Base-by-base conservation (phyloP, 1,140 invertebrate genomes). In the Branchinecta lynchi region DNA sequence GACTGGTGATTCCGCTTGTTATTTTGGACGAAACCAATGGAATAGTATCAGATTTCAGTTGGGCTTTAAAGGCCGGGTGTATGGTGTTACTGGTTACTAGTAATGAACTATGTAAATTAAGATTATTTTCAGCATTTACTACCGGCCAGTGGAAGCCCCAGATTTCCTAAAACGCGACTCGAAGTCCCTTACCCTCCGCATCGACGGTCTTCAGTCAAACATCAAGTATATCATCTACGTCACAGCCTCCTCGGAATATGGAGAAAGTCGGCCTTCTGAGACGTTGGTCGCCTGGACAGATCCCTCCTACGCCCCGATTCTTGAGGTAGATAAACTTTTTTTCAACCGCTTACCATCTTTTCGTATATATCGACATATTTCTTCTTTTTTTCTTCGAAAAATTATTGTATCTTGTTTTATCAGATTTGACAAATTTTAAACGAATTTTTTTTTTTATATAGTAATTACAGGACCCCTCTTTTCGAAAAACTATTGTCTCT, bases 271-370 rank as follows among this genome's bases (percentile, higher is more conserved):
- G 72, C 85, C 87, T 3, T 89, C 87, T 2, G 88, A 90, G 78
- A 90, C 87, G 0, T 77, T 92, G 5, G 81, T 90, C 66, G 88
- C 87, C 2, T 91, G 89, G 89, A 91, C 89, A 12, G 89, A 91
- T 79, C 88, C 89, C 1, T 88, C 89, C 0, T 86, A 89, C 76
- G 89, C 89, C 0, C 87, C 89, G 3, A 89, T 87, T 79, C 88
- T 91, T 32, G 89, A 90, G 83, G 88, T 89, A 90, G 83, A 87
- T 89, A 77, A 79, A 74, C 70, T 69, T 66, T 60, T 66, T 15
- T 32, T 32, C 32, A 32, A 3, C 32, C 5, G 32, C 32, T 1
- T 32, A 32, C 5, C 32, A 32, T 32, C 32, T 32, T 5, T 32
- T 5, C 1, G 1, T 32, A 32, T 32, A 3, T 32, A 32, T 32